These are phyloP conservation scores for Formica aserva DNA, from an alignment of 2,888 invertebrate species.

Conservation along the genomic window DNA sequence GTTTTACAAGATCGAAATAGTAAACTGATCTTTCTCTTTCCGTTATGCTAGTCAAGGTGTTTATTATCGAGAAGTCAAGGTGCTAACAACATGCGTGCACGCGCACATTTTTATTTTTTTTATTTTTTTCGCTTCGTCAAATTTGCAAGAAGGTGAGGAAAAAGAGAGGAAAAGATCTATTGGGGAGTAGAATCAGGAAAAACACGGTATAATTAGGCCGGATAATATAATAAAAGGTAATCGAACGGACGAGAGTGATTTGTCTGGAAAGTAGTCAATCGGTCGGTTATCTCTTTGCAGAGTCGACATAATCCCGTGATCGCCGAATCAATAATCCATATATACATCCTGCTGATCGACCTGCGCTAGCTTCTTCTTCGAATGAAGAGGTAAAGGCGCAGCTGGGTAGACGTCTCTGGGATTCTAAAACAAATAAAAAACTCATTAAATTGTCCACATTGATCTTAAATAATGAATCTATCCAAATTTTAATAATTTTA, in stretches of 20 bases:
- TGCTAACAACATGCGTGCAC: constrained; percentile 31
- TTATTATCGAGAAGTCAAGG: constrained; percentile 37
- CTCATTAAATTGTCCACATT: neutral
- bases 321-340: constrained; percentile 25
- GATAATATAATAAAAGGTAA: constrained; percentile 33
- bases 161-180: neutral
- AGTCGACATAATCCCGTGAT: constrained; percentile 38
- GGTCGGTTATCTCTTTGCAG: constrained; percentile 42
- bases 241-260: constrained; percentile 31
- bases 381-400: neutral
- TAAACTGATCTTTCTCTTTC: constrained; percentile 1
- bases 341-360: constrained; percentile 6
- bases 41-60: constrained; percentile 8
- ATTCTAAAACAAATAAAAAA: constrained; percentile 11
- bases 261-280: constrained; percentile 43
- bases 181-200: neutral
- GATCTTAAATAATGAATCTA: neutral
- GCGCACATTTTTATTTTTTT: neutral
- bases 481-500: neutral
- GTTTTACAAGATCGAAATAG: constrained; percentile 15
- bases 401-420: neutral
- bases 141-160: constrained; percentile 6
- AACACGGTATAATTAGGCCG: constrained; percentile 1
- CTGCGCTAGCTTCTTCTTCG: neutral
- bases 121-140: neutral